phyloP scores from a whole-genome alignment of 2,888 invertebrate species.

The Unio delphinus region DNA sequence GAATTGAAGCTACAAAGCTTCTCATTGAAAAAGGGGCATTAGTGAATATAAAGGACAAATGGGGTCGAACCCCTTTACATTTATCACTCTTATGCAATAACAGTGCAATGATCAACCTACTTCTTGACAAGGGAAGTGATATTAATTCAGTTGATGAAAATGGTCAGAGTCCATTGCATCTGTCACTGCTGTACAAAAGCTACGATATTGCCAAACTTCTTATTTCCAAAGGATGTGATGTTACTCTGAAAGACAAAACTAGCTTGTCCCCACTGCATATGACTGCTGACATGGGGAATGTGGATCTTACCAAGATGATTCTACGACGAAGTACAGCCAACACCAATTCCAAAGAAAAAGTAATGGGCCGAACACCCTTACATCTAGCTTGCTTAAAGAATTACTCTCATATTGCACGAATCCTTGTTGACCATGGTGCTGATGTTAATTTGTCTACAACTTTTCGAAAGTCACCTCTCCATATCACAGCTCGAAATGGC shows the following conservation, averaged over 20 bases:
- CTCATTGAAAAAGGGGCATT: conserved; percentile 49
- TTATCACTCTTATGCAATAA: conserved; percentile 48
- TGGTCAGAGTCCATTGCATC: conserved; percentile 43
- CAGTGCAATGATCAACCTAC: conserved; percentile 39
- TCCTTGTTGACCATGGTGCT: conserved; percentile 56
- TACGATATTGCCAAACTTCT: conserved; percentile 47
- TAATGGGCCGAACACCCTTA: conserved; percentile 59
- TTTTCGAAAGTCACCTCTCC: conserved; percentile 58
- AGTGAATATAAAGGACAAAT: conserved; percentile 44
- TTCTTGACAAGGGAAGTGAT: conserved; percentile 48
- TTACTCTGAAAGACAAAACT: conserved; percentile 45
- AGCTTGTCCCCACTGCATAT: conserved; percentile 55
- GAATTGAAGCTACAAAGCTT: conserved; percentile 41
- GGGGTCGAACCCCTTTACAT: conserved; percentile 53
- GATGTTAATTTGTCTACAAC: conserved; percentile 59
- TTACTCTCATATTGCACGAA: conserved; percentile 39
- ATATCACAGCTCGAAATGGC: conserved; percentile 46
- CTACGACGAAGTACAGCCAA: conserved; percentile 51
- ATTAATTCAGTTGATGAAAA: conserved; percentile 43
- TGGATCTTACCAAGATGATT: conserved; percentile 51
- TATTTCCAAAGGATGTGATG: conserved; percentile 48
- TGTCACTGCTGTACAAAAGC: conserved; percentile 46
- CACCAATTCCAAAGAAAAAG: conserved; percentile 53
- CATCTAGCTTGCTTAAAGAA: conserved; percentile 55
- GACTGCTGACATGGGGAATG: conserved; percentile 43